phyloP scores from a whole-genome alignment of 2,888 invertebrate species.

The Halictus quadricinctus region DNA sequence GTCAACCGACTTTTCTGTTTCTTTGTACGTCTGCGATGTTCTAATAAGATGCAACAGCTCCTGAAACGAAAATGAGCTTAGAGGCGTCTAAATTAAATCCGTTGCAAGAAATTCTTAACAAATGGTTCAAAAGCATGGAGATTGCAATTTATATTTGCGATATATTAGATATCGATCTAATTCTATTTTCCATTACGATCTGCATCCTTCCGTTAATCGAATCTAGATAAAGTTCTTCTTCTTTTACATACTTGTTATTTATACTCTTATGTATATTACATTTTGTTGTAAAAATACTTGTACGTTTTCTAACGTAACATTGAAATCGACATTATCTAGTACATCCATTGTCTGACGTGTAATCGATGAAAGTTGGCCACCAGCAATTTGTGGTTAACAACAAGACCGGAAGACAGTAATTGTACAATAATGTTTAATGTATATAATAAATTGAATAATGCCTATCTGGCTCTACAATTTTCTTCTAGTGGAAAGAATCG shows the following conservation, averaged over 20 bases:
- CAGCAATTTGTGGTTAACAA: neutral
- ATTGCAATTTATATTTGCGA: neutral
- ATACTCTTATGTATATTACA: no score
- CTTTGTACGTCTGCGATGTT: neutral
- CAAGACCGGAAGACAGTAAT: neutral
- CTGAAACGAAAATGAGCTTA: neutral
- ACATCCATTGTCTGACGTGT: neutral
- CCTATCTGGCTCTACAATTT: neutral
- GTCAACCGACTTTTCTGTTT: neutral
- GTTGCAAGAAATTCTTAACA: neutral
- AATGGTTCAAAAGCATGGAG: neutral
- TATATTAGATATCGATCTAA: neutral
- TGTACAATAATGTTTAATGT: neutral
- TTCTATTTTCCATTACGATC: neutral
- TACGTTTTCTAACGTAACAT: neutral
- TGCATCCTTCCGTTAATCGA: neutral
- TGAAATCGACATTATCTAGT: neutral
- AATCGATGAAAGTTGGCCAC: neutral
- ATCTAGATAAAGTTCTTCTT: neutral
- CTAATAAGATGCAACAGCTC: neutral
- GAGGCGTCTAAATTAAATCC: neutral
- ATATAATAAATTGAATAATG: neutral
- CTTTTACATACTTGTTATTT: neutral
- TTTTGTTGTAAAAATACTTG: no score
- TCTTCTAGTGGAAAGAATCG: neutral